Conservation (phyloP, 2,888 invertebrate species). For the Thymelicus acteon region DNA sequence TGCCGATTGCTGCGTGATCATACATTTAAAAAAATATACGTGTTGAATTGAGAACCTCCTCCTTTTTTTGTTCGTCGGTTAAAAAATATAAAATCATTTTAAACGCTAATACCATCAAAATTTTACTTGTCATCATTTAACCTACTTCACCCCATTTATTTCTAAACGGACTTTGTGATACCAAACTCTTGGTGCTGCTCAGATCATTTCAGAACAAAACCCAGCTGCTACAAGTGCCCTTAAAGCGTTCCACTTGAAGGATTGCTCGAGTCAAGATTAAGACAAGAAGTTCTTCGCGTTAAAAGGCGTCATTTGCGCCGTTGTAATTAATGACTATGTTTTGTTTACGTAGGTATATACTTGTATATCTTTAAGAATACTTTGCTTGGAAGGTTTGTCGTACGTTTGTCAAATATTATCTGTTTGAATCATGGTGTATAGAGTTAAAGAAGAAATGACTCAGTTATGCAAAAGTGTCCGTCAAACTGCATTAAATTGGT, state of each 20-base stretch:
- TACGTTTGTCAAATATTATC: no score
- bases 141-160: background rate
- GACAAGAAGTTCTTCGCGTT: constrained; percentile 55
- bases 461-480: no score
- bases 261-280: constrained; percentile 62
- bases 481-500: no score
- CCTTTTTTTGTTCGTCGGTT: no score
- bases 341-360: background rate
- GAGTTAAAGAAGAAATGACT: no score
- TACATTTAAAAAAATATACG: no score
- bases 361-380: background rate
- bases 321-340: constrained; percentile 28
- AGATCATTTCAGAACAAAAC: constrained; percentile 26
- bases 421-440: no score
- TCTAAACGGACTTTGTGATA: background rate
- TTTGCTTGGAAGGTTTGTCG: background rate
- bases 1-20: no score
- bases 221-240: constrained; percentile 51
- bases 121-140: background rate
- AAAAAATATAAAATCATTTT: no score
- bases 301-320: constrained; percentile 43
- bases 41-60: no score
- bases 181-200: constrained; percentile 33
- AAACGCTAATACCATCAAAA: no score
- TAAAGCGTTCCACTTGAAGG: constrained; percentile 56